phyloP scores from a whole-genome alignment of 2,888 invertebrate species.

The Leuctra nigra region DNA sequence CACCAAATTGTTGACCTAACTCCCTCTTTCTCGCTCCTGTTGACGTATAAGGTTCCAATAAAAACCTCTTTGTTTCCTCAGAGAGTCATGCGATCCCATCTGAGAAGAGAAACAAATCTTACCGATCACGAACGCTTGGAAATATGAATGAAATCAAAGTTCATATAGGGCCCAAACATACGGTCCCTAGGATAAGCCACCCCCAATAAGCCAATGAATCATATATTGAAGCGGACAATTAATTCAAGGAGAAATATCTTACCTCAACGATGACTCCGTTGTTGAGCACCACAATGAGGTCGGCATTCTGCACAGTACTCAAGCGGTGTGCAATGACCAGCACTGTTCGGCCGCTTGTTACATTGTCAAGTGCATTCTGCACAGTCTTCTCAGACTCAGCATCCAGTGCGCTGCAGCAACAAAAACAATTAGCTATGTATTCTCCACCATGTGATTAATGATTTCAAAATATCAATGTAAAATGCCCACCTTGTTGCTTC shows the following conservation, averaged over 20 bases:
- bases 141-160: too few species aligned
- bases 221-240: too few species aligned
- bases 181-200: too few species aligned
- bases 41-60: constrained; percentile 82
- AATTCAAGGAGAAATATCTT: too few species aligned
- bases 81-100: constrained; percentile 77
- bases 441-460: too few species aligned
- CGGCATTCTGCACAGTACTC: constrained; percentile 86
- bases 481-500: constrained; percentile 96
- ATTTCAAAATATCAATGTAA: too few species aligned
- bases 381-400: constrained; percentile 88
- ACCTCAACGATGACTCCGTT: constrained; percentile 81
- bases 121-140: too few species aligned
- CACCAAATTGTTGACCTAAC: too few species aligned
- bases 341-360: constrained; percentile 78
- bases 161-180: too few species aligned
- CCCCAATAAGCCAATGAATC: too few species aligned
- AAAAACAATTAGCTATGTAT: not conserved
- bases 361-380: constrained; percentile 79
- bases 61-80: constrained; percentile 69
- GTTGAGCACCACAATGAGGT: constrained; percentile 83
- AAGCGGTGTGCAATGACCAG: constrained; percentile 93
- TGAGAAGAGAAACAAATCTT: constrained; percentile 37
- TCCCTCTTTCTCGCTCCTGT: constrained; percentile 45
- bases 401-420: constrained; percentile 71